Base-by-base conservation (phyloP, 1,140 invertebrate genomes). In the Euura lappo region DNA sequence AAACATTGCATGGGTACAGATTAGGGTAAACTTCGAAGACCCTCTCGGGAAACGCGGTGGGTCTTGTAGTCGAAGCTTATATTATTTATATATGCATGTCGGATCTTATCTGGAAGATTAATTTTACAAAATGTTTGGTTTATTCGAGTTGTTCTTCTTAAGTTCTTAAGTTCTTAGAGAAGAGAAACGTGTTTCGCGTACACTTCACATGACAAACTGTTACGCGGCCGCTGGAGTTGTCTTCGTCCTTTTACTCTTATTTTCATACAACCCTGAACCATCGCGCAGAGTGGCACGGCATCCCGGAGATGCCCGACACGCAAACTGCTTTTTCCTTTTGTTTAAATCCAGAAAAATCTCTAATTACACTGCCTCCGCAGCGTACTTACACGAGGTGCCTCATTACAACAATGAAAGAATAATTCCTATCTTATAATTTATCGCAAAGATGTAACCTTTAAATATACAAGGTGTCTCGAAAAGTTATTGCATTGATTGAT, bases 31-130 rank as follows among this genome's bases (percentile, higher is more conserved):
- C 28, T 28, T 28, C 28, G 28, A 28, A 28, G 28, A 28, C 28
- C 28, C 28, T 28, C 28, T 28, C 28, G 28, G 28, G 28, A 28
- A 28, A 28, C 28, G 28, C 28, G 28, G 28, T 28, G 28, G 28
- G 28, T 28, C 28, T 28, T 28, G 28, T 28, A 28, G 28, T 28
- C 28, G 28, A 28, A 28, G 28, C 28, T 28, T 28, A 28, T 28
- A 28, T 28, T 28, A 28, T 28, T 28, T 28, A 28, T 28, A 28
- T 28, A 28, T 28, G 28, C 28, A 28, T 60, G 51, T 60, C 10
- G 51, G 51, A 60, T 60, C 51, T 60, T 60, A 60, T 60, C 51
- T 60, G 51, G 13, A 60, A 60, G 51, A 60, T 60, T 60, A 60
- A 60, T 60, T 60, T 60, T 60, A n/a, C 51, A 8, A 60, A 60